A percentile compares a stretch with the other conserved stretches of the same genome.
Conservation (phyloP, 2,113 vertebrate genomes). For the Hucho hucho region DNA sequence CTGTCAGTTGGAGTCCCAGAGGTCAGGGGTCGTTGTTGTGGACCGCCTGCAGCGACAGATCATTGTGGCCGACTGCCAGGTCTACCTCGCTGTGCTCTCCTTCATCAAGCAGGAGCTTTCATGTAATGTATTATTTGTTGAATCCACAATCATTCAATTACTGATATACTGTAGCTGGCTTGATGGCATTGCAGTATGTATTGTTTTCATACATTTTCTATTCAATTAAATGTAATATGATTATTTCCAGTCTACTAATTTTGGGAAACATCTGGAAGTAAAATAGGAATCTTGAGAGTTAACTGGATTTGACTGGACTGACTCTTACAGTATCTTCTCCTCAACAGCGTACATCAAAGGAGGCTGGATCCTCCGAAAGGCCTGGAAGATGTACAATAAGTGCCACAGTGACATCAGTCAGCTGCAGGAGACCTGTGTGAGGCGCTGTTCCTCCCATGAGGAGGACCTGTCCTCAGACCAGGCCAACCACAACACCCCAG, state of each 20-base stretch:
- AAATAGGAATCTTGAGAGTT: not conserved
- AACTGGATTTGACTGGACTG: not conserved
- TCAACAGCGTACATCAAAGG: conserved; percentile 93
- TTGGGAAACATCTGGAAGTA: not conserved
- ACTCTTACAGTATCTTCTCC: conserved; percentile 10
- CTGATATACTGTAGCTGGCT: not conserved
- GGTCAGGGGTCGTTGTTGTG: conserved; percentile 81
- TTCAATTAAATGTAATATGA: not conserved
- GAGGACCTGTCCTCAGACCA: conserved; percentile 83
- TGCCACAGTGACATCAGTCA: conserved; percentile 96
- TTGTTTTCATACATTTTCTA: not conserved
- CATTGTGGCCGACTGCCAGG: conserved; percentile 96
- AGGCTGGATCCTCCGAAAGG: conserved; percentile 98
- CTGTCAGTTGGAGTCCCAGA: conserved; percentile 86
- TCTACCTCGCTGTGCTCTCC: conserved; percentile 93
- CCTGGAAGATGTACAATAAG: conserved; percentile 99
- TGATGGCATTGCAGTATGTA: not conserved
- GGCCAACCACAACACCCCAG: conserved; percentile 88
- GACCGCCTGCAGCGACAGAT: conserved; percentile 97
- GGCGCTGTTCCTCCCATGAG: conserved; percentile 75
- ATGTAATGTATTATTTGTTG: conserved; percentile 68
- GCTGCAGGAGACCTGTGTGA: conserved; percentile 88
- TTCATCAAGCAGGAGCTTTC: conserved; percentile 97
- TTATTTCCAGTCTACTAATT: not conserved
- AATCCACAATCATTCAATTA: not conserved